Conservation (phyloP, 2,797 vertebrate species). For the Diglossa cyanea region DNA sequence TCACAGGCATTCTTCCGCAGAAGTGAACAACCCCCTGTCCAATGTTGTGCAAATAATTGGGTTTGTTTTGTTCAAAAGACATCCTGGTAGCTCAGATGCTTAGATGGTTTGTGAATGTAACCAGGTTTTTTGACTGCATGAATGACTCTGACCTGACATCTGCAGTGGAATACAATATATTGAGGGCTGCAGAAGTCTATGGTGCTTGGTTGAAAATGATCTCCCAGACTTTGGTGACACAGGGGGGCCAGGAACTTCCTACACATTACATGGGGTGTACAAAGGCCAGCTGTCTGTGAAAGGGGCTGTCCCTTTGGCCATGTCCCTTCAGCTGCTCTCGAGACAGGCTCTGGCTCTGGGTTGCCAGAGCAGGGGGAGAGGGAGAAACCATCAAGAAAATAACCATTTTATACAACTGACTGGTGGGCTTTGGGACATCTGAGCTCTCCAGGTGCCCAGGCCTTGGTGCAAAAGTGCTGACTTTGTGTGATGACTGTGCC, state of each 20-base stretch:
- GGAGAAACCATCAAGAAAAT: not conserved
- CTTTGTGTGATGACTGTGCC: not conserved
- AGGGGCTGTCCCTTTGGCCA: accelerated
- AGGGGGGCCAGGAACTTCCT: not conserved
- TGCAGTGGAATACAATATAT: not conserved
- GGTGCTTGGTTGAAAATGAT: not conserved
- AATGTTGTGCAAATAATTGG: not conserved
- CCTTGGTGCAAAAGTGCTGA: not conserved
- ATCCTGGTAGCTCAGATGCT: not conserved
- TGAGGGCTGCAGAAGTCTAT: not conserved
- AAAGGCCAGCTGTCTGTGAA: not conserved
- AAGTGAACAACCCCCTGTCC: not conserved
- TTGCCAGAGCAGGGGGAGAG: not conserved
- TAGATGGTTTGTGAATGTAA: not conserved
- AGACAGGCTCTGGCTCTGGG: not conserved
- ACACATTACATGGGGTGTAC: not conserved
- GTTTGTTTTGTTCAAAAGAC: not conserved
- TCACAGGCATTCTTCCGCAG: not conserved
- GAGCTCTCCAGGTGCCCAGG: not conserved
- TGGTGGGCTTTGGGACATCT: not conserved
- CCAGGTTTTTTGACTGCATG: not conserved
- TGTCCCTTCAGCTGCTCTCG: not conserved
- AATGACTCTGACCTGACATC: not conserved
- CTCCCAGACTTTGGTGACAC: not conserved
- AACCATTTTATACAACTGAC: not conserved